Percentiles rank a stretch among this genome's conserved stretches.
Evolutionary conservation across 2,888 invertebrate genomes (phyloP).

Genomic region (Mermis nigrescens): DNA sequence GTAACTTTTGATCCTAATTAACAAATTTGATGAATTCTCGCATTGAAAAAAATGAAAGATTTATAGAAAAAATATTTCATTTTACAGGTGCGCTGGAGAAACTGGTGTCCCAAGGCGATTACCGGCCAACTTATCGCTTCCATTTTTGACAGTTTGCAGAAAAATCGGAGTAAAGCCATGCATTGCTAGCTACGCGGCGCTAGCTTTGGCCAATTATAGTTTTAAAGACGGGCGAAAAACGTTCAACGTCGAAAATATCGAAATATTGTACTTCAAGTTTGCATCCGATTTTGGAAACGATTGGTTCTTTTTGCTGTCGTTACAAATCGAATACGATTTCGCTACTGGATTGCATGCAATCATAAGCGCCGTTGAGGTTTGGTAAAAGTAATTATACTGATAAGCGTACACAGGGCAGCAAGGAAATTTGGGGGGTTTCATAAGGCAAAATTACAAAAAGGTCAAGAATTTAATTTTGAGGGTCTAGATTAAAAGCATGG

Average conservation of each 20-base stretch:
- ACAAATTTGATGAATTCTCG: no score
- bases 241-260: slow-evolving; percentile 15
- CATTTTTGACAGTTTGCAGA: slow-evolving; percentile 25
- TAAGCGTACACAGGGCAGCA: no score
- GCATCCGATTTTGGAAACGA: slow-evolving; percentile 16
- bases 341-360: slow-evolving; percentile 13
- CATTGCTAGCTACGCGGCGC: slow-evolving; percentile 20
- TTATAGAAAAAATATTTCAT: no score
- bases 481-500: no score
- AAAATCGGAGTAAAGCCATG: slow-evolving; percentile 24
- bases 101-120: background rate
- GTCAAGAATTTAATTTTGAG: no score
- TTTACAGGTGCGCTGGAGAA: slow-evolving; percentile 12
- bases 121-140: slow-evolving; percentile 25
- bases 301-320: slow-evolving; percentile 29
- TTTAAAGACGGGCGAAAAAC: slow-evolving; percentile 15
- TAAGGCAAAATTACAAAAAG: no score
- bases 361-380: background rate
- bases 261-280: slow-evolving; percentile 15
- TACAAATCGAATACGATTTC: slow-evolving; percentile 25
- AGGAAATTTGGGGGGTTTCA: no score
- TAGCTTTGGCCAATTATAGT: slow-evolving; percentile 28
- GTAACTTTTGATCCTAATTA: no score
- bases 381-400: no score
- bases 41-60: no score